Evolutionary conservation across 2,888 invertebrate species (phyloP).

Genomic region (Ethmia dodecea): DNA sequence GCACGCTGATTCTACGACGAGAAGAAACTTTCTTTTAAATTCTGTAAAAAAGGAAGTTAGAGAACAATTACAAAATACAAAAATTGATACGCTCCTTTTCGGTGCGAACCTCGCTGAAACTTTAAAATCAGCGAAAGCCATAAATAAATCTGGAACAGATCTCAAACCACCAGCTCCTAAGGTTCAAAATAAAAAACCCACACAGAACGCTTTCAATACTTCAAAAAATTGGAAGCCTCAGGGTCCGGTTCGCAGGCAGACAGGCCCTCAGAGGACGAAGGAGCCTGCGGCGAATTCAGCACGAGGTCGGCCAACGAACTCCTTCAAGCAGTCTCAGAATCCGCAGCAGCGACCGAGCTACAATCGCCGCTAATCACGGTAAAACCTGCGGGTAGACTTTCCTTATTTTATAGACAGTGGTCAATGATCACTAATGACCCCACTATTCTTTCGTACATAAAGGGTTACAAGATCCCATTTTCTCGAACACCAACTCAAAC

Average conservation of each 20-base stretch:
- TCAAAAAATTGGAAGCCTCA: slow-evolving; percentile 6
- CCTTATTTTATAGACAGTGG: slow-evolving; percentile 4
- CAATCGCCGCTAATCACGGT: slow-evolving; percentile 11
- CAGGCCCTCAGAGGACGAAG: slow-evolving; percentile 6
- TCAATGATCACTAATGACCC: slow-evolving; percentile 4
- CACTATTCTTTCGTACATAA: slow-evolving; percentile 8
- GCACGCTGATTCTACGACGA: slow-evolving; percentile 13
- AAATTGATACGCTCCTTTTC: slow-evolving; percentile 18
- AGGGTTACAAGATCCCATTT: slow-evolving; percentile 9
- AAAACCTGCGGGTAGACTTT: slow-evolving; percentile 7
- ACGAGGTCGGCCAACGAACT: slow-evolving; percentile 2
- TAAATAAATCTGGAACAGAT: slow-evolving; percentile 7
- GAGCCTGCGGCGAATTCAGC: slow-evolving; percentile 6
- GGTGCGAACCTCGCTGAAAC: slow-evolving; percentile 16
- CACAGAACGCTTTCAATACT: neutral
- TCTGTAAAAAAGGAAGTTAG: slow-evolving; percentile 19
- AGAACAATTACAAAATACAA: slow-evolving; percentile 18
- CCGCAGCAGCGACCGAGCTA: slow-evolving; percentile 6
- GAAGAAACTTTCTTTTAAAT: slow-evolving; percentile 14
- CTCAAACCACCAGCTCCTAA: slow-evolving; percentile 5
- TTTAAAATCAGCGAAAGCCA: slow-evolving; percentile 18
- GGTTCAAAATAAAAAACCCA: neutral
- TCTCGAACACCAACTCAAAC: neutral
- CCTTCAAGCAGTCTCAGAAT: slow-evolving; percentile 8
- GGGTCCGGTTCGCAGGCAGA: slow-evolving; percentile 6